These are phyloP conservation scores for Emys orbicularis DNA, from an alignment of 2,797 vertebrate species.

Conservation along the genomic window DNA sequence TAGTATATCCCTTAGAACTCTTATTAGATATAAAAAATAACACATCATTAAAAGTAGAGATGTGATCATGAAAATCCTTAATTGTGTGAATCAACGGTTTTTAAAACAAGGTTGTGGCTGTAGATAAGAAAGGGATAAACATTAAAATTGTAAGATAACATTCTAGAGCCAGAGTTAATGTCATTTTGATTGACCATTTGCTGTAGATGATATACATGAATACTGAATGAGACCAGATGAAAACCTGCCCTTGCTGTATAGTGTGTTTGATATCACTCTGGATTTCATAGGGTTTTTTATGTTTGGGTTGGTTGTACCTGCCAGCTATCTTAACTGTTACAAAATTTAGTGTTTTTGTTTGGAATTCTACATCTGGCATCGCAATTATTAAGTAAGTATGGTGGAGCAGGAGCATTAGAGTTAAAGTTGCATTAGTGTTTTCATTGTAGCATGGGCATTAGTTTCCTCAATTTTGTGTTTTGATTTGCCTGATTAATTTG, in stretches of 20 bases:
- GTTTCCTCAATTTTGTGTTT: too few species aligned
- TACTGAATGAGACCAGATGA: too few species aligned
- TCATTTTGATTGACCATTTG: neutral
- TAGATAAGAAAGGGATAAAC: neutral
- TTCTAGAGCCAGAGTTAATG: too few species aligned
- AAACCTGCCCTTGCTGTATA: neutral
- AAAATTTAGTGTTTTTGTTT: neutral
- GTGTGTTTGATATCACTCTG: neutral
- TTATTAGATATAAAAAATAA: too few species aligned
- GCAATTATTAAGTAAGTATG: too few species aligned
- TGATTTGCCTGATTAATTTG: neutral
- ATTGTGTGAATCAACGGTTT: neutral
- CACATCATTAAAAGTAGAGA: too few species aligned
- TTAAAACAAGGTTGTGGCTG: neutral
- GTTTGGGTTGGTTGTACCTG: neutral
- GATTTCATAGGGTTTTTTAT: neutral
- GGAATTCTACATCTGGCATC: neutral
- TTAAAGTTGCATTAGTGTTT: too few species aligned
- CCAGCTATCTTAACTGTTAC: neutral
- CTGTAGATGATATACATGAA: neutral
- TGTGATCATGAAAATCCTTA: too few species aligned
- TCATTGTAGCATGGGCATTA: too few species aligned
- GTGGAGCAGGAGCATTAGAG: too few species aligned
- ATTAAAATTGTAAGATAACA: neutral
- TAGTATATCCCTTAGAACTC: too few species aligned